Conservation (phyloP, 2,113 vertebrate species). For the Stigmatopora argus region DNA sequence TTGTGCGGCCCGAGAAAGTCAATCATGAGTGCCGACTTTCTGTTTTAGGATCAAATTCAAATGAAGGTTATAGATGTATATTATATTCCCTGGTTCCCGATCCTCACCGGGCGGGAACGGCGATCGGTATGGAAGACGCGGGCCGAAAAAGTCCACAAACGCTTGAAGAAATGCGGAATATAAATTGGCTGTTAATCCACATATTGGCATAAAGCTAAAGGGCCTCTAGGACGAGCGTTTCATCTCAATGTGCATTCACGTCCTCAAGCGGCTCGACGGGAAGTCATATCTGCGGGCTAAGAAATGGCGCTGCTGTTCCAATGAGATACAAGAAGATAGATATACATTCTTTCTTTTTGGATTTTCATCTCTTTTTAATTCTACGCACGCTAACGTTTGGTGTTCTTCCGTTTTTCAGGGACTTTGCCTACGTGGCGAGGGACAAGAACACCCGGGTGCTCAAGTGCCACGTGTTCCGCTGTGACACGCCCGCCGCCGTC, state of each 20-base stretch:
- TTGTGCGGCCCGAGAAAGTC: no score
- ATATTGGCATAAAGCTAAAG: slow-evolving; percentile 14
- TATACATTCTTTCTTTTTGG: no score
- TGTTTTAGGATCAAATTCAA: no score
- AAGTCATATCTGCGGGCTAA: slow-evolving; percentile 6
- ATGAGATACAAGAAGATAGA: not conserved
- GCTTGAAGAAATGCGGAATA: slow-evolving; percentile 4
- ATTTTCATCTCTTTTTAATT: not conserved
- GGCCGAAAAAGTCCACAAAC: slow-evolving; percentile 5
- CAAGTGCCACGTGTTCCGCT: slow-evolving; percentile 98
- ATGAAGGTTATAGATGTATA: no score
- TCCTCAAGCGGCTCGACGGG: slow-evolving; percentile 15
- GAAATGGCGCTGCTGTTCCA: not conserved
- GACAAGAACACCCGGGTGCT: slow-evolving; percentile 92
- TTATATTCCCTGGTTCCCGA: no score
- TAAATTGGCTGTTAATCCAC: slow-evolving; percentile 17
- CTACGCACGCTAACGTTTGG: not conserved
- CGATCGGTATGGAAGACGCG: slow-evolving; percentile 6
- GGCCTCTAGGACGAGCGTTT: slow-evolving; percentile 21
- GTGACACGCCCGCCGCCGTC: slow-evolving; percentile 95
- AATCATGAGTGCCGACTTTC: no score
- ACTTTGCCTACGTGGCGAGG: slow-evolving; percentile 96
- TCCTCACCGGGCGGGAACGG: no score
- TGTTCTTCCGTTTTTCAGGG: slow-evolving; percentile 64
- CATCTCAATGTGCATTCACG: slow-evolving; percentile 23